Conservation (phyloP, 2,797 vertebrate species). For the Sebastes alutus region DNA sequence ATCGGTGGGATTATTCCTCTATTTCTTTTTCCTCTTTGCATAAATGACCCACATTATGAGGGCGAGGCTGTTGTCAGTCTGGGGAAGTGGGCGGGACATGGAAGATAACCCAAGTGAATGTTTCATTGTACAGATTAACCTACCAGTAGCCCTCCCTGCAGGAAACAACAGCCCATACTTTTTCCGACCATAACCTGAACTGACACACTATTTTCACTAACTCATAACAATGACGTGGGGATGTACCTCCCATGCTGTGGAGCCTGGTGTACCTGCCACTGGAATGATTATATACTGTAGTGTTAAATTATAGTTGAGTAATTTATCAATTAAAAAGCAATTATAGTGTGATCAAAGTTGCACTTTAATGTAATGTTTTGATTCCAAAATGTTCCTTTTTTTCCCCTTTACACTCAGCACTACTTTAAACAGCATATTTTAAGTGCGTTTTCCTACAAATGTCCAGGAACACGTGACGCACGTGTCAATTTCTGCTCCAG, state of each 20-base stretch:
- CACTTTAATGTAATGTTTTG: too few relatives aligned
- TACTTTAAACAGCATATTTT: too few relatives aligned
- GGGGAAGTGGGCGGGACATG: background rate
- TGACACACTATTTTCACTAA: background rate
- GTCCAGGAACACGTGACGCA: too few relatives aligned
- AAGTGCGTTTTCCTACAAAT: too few relatives aligned
- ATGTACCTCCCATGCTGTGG: background rate
- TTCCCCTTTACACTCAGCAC: too few relatives aligned
- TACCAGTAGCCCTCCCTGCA: background rate
- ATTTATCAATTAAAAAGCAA: background rate
- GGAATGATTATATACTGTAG: background rate
- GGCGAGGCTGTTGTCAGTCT: background rate
- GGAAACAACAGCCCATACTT: background rate
- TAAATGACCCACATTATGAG: background rate
- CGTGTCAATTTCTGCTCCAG: too few relatives aligned
- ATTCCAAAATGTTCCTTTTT: too few relatives aligned
- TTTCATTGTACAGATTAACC: constrained; percentile 36
- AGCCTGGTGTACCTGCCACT: background rate
- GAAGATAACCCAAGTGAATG: constrained; percentile 58
- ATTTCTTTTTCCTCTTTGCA: background rate
- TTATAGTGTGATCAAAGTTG: background rate
- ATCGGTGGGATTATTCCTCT: background rate
- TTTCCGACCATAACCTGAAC: background rate
- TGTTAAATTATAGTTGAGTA: background rate
- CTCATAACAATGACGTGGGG: background rate